Conservation (phyloP, 2,113 vertebrate species). For the Strix aluco region DNA sequence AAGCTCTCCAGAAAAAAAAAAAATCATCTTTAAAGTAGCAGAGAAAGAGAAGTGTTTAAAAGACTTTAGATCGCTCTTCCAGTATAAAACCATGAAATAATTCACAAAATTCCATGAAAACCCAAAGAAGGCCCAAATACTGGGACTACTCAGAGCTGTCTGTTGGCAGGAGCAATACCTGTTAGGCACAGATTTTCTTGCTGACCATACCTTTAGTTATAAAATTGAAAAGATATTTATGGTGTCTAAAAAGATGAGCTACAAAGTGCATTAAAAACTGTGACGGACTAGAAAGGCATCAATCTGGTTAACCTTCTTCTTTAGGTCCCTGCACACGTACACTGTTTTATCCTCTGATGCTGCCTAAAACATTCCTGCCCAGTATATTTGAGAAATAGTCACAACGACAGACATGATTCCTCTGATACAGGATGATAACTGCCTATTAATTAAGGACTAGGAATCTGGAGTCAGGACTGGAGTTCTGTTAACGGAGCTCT, state of each 20-base stretch:
- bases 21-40: background rate
- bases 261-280: background rate
- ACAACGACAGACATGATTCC: accelerated
- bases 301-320: background rate
- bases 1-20: background rate
- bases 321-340: background rate
- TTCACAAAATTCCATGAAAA: background rate
- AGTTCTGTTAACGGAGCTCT: accelerated
- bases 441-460: background rate
- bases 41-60: background rate
- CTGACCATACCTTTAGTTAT: background rate
- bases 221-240: background rate
- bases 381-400: background rate
- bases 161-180: background rate
- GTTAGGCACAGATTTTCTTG: background rate
- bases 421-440: background rate
- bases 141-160: background rate
- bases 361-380: background rate
- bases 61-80: background rate
- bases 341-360: background rate
- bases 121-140: background rate
- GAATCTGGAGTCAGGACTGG: background rate
- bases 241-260: background rate
- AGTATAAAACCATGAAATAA: background rate
- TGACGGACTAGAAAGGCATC: background rate